Evolutionary conservation across 2,888 invertebrate genomes (phyloP), one percentile per base, ranked within the genome.

Genomic region (Horisme vitalbata): DNA sequence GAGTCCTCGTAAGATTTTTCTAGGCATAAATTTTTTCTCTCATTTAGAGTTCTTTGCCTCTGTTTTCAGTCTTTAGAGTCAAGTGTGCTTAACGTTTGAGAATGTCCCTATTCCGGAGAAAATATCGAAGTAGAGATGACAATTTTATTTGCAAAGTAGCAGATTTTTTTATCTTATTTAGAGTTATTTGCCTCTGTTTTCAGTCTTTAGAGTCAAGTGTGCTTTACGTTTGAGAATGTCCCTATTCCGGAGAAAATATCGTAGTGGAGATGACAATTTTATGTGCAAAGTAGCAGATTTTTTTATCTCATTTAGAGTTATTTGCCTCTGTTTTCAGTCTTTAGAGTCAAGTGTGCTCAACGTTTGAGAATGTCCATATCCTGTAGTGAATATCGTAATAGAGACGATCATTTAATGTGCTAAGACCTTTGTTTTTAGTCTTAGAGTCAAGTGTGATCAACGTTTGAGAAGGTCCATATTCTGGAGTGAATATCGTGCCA

Each of bases 1-100:
- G 26, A 20, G 11, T 10, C 10, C 13, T 34, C 21, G n/a, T 12
- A 15, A 34, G 14, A 10, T 11, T 28, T 35, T 27, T 27, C 41
- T 27, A 34, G 33, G 27, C 9, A 27, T 13, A 10, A 18, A 10
- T 8, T 12, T 39, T 39, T 37, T 27, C 8, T 26, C 33, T 27
- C 13, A 34, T 41, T 34, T 3, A 28, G n/a, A 33, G 26, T 15
- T 39, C 39, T 21, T 34, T 24, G 37, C 18, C 7, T 30, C 21
- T 14, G 27, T 18, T 32, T 24, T 36, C 12, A 10, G 32, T 13
- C 26, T 26, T 39, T 14, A 24, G 4, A 24, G 10, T 24, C 10
- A 10, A 44, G 44, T 32, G 36, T 21, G 10, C 41, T 41, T 4
- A 18, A 41, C 20, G 13, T 33, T 34, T 27, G 26, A 27, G 33